Conservation (phyloP, 1,140 invertebrate species). For the Drosophila burlai region DNA sequence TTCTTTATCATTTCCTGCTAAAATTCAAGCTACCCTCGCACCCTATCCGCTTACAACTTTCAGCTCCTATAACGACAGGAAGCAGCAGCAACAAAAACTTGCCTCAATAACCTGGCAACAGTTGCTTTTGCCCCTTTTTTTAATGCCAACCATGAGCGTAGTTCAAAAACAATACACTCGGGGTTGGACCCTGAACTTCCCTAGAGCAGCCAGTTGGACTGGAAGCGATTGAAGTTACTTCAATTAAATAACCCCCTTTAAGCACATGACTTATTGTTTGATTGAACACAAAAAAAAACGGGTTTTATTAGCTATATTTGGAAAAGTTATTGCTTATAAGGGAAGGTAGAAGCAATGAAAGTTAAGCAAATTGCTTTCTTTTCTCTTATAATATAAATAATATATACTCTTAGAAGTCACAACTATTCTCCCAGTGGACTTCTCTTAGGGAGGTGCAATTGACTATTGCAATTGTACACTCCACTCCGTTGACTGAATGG, state of each 20-base stretch:
- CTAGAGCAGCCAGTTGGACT: background rate
- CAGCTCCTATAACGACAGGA: slow-evolving; percentile 51
- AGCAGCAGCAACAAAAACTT: slow-evolving; percentile 44
- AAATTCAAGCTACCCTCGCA: slow-evolving; percentile 16
- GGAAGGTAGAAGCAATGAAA: too few species aligned
- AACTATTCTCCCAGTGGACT: slow-evolving; percentile 17
- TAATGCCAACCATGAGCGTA: slow-evolving; percentile 8
- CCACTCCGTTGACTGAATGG: slow-evolving; percentile 36
- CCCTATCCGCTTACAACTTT: slow-evolving; percentile 6
- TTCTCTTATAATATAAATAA: background rate
- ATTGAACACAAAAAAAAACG: background rate
- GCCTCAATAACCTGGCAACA: slow-evolving; percentile 20
- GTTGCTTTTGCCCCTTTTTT: slow-evolving; percentile 27
- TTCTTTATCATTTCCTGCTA: too few species aligned
- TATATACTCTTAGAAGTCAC: background rate
- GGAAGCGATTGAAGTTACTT: slow-evolving; percentile 1
- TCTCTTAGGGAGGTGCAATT: slow-evolving; percentile 66
- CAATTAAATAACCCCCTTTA: background rate
- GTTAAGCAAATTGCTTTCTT: too few species aligned
- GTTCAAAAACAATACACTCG: background rate
- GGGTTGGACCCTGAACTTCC: background rate
- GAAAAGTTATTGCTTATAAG: too few species aligned
- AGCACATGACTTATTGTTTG: background rate
- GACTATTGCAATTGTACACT: slow-evolving; percentile 55
- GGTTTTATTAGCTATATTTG: background rate